A percentile compares a stretch with the other conserved stretches of the same genome.
phyloP scores from a whole-genome alignment of 1,140 invertebrate species.

The Manduca sexta region DNA sequence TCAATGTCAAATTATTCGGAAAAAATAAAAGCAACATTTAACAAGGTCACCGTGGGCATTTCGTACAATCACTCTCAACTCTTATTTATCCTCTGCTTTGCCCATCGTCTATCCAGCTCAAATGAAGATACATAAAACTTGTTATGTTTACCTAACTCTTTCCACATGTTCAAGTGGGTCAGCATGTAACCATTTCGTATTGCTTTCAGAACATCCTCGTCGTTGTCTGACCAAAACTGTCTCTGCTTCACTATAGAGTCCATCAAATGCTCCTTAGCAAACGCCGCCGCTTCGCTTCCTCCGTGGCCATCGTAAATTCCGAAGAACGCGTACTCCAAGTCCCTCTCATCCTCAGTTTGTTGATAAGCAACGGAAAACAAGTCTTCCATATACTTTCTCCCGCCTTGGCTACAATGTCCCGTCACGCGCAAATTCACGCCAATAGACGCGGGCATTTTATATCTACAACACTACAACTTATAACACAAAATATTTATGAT shows the following conservation, averaged over 20 bases:
- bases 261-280: conserved; percentile 96
- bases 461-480: conserved; percentile 53
- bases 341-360: conserved; percentile 89
- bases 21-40: conserved; percentile 47
- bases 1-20: conserved; percentile 65
- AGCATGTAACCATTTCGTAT: conserved; percentile 94
- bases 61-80: conserved; percentile 40
- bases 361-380: conserved; percentile 96
- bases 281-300: conserved; percentile 93
- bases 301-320: conserved; percentile 98
- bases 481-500: conserved; percentile 55
- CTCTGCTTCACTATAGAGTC: conserved; percentile 94
- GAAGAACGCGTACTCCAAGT: conserved; percentile 95
- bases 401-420: conserved; percentile 96
- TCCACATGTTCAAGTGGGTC: conserved; percentile 97
- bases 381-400: conserved; percentile 99
- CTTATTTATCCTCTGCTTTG: neutral
- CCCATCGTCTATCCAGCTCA: neutral
- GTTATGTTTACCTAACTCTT: conserved; percentile 86
- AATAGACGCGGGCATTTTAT: conserved; percentile 83
- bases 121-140: conserved; percentile 2
- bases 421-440: conserved; percentile 95
- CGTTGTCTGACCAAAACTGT: conserved; percentile 95
- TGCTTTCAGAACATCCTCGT: conserved; percentile 92
- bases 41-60: conserved; percentile 60